Conservation (phyloP, 2,113 vertebrate species). For the Nesoenas mayeri region DNA sequence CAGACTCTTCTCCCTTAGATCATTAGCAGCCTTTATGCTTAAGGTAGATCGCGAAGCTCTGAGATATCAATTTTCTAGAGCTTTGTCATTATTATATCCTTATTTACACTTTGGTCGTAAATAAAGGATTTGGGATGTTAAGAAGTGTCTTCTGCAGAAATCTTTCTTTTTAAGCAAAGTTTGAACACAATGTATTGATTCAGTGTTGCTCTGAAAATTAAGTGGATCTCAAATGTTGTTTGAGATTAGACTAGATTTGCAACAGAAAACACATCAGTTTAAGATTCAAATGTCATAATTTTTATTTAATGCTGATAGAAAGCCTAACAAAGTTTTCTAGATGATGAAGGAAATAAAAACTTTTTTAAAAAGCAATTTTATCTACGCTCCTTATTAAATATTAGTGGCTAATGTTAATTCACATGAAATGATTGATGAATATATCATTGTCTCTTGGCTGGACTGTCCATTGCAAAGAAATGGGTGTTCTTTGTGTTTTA, state of each 20-base stretch:
- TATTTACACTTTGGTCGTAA: neutral
- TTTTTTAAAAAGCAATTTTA: neutral
- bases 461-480: neutral
- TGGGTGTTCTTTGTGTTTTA: neutral
- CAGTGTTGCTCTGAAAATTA: neutral
- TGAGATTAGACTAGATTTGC: neutral
- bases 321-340: neutral
- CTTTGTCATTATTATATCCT: neutral
- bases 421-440: neutral
- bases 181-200: neutral
- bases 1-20: neutral
- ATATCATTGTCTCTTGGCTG: neutral
- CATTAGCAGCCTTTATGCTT: neutral
- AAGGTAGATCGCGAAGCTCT: neutral
- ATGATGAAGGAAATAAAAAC: neutral
- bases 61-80: neutral
- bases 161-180: neutral
- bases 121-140: neutral
- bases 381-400: neutral
- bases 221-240: neutral
- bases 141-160: neutral
- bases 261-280: neutral
- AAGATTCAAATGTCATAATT: neutral
- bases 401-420: neutral
- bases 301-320: neutral